phyloP scores from a whole-genome alignment of 2,113 vertebrate genomes.

The Vimba vimba region DNA sequence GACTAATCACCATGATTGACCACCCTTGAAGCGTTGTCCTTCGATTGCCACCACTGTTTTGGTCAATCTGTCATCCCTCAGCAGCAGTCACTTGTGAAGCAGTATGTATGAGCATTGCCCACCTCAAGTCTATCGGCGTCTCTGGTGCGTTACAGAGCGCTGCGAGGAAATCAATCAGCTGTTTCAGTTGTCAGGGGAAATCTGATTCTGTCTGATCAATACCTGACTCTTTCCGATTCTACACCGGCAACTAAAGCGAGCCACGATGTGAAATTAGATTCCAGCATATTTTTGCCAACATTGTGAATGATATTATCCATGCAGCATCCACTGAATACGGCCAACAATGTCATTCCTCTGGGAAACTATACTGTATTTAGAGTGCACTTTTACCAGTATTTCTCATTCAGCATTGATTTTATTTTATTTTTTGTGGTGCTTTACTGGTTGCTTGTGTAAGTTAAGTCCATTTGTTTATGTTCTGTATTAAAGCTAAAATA shows the following conservation, averaged over 20 bases:
- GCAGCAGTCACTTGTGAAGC: slow-evolving; percentile 49
- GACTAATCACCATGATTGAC: slow-evolving; percentile 53
- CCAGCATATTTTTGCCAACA: not conserved
- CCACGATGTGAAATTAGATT: slow-evolving; percentile 5
- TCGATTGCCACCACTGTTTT: slow-evolving; percentile 50
- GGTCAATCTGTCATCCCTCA: slow-evolving; percentile 51
- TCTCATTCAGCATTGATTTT: not conserved
- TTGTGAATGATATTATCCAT: not conserved
- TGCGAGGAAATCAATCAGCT: slow-evolving; percentile 49
- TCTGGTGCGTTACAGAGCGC: slow-evolving; percentile 28
- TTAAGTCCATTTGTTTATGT: not conserved
- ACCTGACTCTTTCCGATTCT: slow-evolving; percentile 32
- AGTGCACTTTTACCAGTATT: not conserved
- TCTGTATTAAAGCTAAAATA: not conserved
- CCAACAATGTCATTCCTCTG: not conserved
- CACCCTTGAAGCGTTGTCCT: slow-evolving; percentile 45
- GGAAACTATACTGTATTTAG: not conserved
- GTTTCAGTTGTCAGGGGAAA: slow-evolving; percentile 51
- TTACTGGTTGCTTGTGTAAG: not conserved
- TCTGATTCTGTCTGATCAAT: slow-evolving; percentile 54
- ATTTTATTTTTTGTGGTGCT: too few relatives aligned
- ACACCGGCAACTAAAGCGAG: slow-evolving; percentile 9
- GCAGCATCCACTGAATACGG: not conserved
- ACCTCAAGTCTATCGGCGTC: slow-evolving; percentile 33
- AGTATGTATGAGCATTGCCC: slow-evolving; percentile 25